A percentile compares a stretch with the other conserved stretches of the same genome.
phyloP scores from a whole-genome alignment of 2,113 vertebrate genomes.

The Acinonyx jubatus region DNA sequence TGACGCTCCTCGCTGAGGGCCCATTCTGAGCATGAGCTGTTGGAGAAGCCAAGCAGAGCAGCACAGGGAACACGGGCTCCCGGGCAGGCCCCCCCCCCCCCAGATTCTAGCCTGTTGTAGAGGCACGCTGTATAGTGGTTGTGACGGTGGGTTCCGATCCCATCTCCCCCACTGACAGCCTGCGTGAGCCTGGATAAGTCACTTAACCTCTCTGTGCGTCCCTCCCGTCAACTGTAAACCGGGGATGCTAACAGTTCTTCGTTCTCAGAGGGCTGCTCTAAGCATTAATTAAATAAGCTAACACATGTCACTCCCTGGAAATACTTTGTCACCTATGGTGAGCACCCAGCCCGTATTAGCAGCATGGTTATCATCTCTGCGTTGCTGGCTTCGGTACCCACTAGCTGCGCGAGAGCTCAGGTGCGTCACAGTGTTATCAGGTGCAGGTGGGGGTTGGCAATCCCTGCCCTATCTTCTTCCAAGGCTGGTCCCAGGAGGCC shows the following conservation, averaged over 20 bases:
- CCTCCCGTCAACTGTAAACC: not conserved
- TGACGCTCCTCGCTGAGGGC: not conserved
- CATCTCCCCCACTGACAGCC: not conserved
- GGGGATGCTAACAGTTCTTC: not conserved
- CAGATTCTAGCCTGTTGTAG: not conserved
- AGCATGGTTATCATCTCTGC: fast-evolving
- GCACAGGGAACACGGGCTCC: not conserved
- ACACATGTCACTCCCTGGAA: not conserved
- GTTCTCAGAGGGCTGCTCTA: not conserved
- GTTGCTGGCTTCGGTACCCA: not conserved
- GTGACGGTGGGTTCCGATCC: not conserved
- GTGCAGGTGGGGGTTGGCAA: not conserved
- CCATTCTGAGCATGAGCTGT: not conserved
- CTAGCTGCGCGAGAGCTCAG: not conserved
- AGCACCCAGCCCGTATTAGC: not conserved
- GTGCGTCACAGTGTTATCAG: not conserved
- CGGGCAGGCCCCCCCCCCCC: not conserved
- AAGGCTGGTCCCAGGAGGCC: not conserved
- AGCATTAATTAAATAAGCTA: not conserved
- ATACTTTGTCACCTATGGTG: not conserved
- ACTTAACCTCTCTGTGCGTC: not conserved
- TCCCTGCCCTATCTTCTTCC: not conserved
- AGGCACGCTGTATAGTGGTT: not conserved
- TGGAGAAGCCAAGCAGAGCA: not conserved
- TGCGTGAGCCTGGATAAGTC: not conserved